These are phyloP conservation scores for Falco columbarius DNA, from an alignment of 2,797 vertebrate species.

Conservation along the genomic window DNA sequence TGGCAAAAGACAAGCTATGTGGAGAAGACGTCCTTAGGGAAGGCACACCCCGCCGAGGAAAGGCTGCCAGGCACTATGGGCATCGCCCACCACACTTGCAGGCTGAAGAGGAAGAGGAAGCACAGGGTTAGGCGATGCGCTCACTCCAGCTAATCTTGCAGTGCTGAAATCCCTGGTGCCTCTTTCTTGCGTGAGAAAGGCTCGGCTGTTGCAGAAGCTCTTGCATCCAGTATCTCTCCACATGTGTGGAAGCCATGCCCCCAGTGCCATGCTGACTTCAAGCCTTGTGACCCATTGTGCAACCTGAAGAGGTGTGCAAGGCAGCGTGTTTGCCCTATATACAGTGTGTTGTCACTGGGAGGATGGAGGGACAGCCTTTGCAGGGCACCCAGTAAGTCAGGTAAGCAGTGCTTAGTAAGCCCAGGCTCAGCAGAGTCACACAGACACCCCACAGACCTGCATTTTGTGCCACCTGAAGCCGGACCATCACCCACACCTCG, in stretches of 20 bases:
- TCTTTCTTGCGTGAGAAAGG: neutral
- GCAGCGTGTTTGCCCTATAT: neutral
- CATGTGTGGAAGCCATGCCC: neutral
- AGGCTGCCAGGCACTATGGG: neutral
- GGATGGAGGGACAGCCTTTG: neutral
- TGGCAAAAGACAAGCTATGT: neutral
- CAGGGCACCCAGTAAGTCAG: neutral
- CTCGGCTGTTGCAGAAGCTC: neutral
- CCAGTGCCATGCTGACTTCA: neutral
- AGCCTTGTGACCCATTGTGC: neutral
- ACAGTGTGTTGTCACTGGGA: neutral
- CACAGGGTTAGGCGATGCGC: neutral
- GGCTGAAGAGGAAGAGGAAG: neutral
- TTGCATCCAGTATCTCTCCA: neutral
- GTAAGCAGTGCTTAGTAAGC: neutral
- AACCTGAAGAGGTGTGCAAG: neutral
- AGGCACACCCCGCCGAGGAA: neutral
- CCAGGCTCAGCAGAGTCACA: neutral
- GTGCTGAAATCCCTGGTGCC: neutral
- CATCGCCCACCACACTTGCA: neutral
- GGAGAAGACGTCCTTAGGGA: neutral
- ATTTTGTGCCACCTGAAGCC: neutral
- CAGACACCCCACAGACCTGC: neutral
- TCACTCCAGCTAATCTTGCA: neutral
- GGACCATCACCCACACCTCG: fast-evolving